phyloP scores from a whole-genome alignment of 2,888 invertebrate genomes.

The Omphaloscelis lunosa region DNA sequence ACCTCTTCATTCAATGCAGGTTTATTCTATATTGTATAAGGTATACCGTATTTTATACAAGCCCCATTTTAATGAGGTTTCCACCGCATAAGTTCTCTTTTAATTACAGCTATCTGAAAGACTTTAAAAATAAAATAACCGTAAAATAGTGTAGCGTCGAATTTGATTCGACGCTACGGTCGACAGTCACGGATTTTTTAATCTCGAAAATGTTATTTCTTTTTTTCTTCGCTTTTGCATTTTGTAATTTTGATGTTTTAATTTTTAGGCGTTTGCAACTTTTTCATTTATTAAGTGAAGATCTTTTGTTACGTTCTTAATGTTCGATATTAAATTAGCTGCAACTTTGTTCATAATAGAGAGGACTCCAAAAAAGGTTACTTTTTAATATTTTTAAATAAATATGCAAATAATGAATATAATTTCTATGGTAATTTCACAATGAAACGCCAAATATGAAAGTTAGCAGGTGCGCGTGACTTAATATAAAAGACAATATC shows the following conservation, averaged over 20 bases:
- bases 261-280: neutral
- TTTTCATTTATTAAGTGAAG: neutral
- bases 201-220: slow-evolving; percentile 39
- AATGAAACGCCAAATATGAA: neutral
- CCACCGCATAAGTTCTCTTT: slow-evolving; percentile 63
- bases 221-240: slow-evolving; percentile 8
- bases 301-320: neutral
- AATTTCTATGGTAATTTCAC: neutral
- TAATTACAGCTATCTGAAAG: slow-evolving; percentile 71
- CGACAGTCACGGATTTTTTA: slow-evolving; percentile 49
- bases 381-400: neutral
- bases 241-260: slow-evolving; percentile 16
- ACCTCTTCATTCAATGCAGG: slow-evolving; percentile 55
- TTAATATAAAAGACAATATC: neutral
- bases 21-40: slow-evolving; percentile 59
- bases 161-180: too few relatives aligned
- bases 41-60: slow-evolving; percentile 52
- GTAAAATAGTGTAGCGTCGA: slow-evolving; percentile 61
- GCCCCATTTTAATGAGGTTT: slow-evolving; percentile 69
- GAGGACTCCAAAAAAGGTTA: too few relatives aligned
- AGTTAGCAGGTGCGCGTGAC: neutral
- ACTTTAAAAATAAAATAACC: slow-evolving; percentile 66
- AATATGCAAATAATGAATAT: neutral
- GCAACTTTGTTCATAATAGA: neutral
- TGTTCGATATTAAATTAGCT: neutral